These are phyloP conservation scores for Athetis lepigone DNA, from an alignment of 2,888 invertebrate genomes.

Conservation along the genomic window DNA sequence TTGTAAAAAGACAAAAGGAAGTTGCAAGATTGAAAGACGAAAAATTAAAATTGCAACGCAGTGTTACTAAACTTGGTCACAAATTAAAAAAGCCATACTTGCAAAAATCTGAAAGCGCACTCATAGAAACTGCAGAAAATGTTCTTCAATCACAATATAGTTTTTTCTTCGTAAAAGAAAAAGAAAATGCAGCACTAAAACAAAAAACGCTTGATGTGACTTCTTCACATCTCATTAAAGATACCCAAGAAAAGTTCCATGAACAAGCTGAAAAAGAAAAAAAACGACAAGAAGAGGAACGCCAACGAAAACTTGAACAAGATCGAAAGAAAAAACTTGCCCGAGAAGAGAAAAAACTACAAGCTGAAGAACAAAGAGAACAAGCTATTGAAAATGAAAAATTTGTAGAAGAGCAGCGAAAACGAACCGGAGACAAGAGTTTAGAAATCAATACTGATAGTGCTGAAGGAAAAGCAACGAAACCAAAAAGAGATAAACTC, in stretches of 20 bases:
- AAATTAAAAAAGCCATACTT: not conserved
- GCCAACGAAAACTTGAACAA: conserved; percentile 37
- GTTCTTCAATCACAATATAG: conserved; percentile 49
- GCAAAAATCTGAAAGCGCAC: not conserved
- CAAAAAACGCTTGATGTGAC: conserved; percentile 54
- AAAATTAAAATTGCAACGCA: conserved; percentile 22
- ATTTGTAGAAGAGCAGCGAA: not conserved
- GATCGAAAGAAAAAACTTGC: conserved; percentile 34
- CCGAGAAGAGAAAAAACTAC: conserved; percentile 46
- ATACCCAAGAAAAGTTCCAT: conserved; percentile 66
- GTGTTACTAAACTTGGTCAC: conserved; percentile 3
- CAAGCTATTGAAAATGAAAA: conserved; percentile 22
- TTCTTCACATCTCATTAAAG: conserved; percentile 76
- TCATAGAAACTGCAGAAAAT: conserved; percentile 1
- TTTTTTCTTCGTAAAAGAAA: conserved; percentile 72
- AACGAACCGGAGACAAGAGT: not conserved
- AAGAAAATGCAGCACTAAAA: conserved; percentile 24
- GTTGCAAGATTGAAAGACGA: not conserved
- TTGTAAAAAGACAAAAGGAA: not conserved
- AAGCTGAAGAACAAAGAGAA: conserved; percentile 24
- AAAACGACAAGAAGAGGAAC: conserved; percentile 37
- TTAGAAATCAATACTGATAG: not conserved
- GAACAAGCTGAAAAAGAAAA: conserved; percentile 17
- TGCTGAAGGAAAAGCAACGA: not conserved
- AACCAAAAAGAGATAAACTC: not conserved